Evolutionary conservation across 2,797 vertebrate genomes (phyloP).

Genomic region (Scomberomorus guttatus): DNA sequence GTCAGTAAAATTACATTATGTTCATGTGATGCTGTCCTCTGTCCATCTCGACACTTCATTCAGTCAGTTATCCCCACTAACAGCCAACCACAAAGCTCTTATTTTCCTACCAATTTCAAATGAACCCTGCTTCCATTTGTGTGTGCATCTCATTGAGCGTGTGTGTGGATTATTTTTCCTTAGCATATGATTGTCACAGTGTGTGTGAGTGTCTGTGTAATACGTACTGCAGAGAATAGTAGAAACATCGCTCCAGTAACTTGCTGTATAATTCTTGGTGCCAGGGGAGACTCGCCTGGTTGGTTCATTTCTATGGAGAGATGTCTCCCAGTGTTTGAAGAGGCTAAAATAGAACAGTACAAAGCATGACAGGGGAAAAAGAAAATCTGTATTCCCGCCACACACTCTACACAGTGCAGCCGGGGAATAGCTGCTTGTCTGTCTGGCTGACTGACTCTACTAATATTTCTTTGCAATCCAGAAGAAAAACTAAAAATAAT

Average conservation of each 20-base stretch:
- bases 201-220: slow-evolving; percentile 28
- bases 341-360: slow-evolving; percentile 75
- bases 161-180: slow-evolving; percentile 34
- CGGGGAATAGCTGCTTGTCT: slow-evolving; percentile 49
- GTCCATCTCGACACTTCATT: slow-evolving; percentile 16
- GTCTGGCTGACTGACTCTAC: slow-evolving; percentile 51
- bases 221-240: slow-evolving; percentile 50
- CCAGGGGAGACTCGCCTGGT: slow-evolving; percentile 63
- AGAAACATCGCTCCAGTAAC: slow-evolving; percentile 67
- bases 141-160: slow-evolving; percentile 6
- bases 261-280: slow-evolving; percentile 63
- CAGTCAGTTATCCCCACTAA: too few species aligned
- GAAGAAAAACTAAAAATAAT: slow-evolving; percentile 23
- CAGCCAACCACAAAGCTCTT: slow-evolving; percentile 11
- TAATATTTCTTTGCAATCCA: slow-evolving; percentile 41
- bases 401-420: slow-evolving; percentile 38
- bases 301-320: slow-evolving; percentile 67
- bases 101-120: slow-evolving; percentile 27
- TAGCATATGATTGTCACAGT: slow-evolving; percentile 30
- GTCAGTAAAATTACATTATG: neutral
- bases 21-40: neutral
- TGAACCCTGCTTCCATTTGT: slow-evolving; percentile 31
- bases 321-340: slow-evolving; percentile 70
- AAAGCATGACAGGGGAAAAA: slow-evolving; percentile 57
- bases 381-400: slow-evolving; percentile 39